A percentile compares a stretch with the other conserved stretches of the same genome.
These are phyloP conservation scores for Atlantisia rogersi DNA, from an alignment of 2,113 vertebrate genomes.

Conservation along the genomic window DNA sequence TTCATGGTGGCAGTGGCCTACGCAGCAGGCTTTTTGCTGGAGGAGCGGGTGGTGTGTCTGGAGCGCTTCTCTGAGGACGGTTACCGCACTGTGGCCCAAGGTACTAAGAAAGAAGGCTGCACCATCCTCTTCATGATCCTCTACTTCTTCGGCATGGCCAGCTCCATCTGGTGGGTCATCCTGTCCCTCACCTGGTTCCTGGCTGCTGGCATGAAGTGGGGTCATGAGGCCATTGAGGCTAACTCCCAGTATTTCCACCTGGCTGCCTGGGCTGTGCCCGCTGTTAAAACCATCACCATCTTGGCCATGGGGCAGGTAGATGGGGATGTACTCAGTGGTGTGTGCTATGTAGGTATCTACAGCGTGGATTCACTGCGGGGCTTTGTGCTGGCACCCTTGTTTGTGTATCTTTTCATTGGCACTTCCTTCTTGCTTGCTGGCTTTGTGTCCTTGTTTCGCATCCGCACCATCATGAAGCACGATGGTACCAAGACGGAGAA, in stretches of 20 bases:
- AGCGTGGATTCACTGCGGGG: constrained; percentile 85
- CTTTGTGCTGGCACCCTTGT: constrained; percentile 89
- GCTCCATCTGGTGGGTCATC: constrained; percentile 95
- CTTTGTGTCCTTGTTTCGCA: constrained; percentile 92
- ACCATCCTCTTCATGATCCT: constrained; percentile 93
- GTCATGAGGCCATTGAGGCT: constrained; percentile 95
- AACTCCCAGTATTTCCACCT: constrained; percentile 92
- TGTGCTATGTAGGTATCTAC: constrained; percentile 92
- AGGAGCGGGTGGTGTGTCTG: constrained; percentile 87
- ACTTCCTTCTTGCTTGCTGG: constrained; percentile 91
- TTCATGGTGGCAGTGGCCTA: constrained; percentile 94
- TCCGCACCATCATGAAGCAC: constrained; percentile 98
- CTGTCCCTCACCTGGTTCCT: constrained; percentile 94
- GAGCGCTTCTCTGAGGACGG: constrained; percentile 85
- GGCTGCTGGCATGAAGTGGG: constrained; percentile 94
- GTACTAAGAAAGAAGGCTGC: constrained; percentile 91
- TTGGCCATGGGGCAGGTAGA: constrained; percentile 91
- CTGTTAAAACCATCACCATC: constrained; percentile 89
- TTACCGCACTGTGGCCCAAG: constrained; percentile 90
- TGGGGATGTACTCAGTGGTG: constrained; percentile 89
- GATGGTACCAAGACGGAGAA: constrained; percentile 96
- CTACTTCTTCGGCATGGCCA: constrained; percentile 94
- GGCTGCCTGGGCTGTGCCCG: constrained; percentile 91
- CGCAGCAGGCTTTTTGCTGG: constrained; percentile 84
- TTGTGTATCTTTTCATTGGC: constrained; percentile 90